These are phyloP conservation scores for Microtus pennsylvanicus DNA, from an alignment of 2,113 vertebrate species.

Conservation along the genomic window DNA sequence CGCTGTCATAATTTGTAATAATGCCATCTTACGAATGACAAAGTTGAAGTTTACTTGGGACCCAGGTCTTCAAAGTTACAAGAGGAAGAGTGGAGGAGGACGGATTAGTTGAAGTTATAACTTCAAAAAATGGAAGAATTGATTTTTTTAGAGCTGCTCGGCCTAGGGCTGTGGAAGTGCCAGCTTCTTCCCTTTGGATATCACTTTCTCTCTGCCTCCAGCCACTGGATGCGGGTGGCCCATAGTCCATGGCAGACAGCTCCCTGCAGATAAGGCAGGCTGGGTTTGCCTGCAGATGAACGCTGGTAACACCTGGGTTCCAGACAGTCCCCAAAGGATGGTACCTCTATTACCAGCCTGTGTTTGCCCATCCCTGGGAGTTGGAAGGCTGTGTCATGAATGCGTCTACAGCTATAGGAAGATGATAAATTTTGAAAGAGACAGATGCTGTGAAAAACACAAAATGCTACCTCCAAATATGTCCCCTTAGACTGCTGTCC, in stretches of 20 bases:
- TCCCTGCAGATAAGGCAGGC: conserved; percentile 27
- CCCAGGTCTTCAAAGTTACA: too few species aligned
- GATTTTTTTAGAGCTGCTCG: too few species aligned
- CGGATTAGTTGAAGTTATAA: too few species aligned
- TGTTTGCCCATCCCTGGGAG: conserved; percentile 47
- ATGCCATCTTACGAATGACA: background rate
- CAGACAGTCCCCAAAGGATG: conserved; percentile 62
- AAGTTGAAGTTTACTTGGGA: conserved; percentile 58
- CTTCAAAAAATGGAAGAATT: too few species aligned
- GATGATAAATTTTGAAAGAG: conserved; percentile 60
- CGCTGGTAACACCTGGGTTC: conserved; percentile 71
- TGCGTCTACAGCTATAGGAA: conserved; percentile 76
- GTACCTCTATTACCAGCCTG: conserved; percentile 74
- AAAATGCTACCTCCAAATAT: background rate
- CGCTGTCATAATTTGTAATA: conserved; percentile 51
- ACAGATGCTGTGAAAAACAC: background rate
- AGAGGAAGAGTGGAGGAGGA: too few species aligned
- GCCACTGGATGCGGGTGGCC: conserved; percentile 67
- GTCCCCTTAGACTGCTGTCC: background rate
- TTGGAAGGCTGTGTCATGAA: conserved; percentile 72
- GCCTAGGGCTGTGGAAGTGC: too few species aligned
- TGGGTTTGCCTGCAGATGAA: conserved; percentile 75
- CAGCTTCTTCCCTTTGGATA: too few species aligned
- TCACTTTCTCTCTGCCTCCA: too few species aligned
- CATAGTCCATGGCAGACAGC: conserved; percentile 62